phyloP scores from a whole-genome alignment of 2,797 vertebrate genomes.

The Pantherophis alleghaniensis region DNA sequence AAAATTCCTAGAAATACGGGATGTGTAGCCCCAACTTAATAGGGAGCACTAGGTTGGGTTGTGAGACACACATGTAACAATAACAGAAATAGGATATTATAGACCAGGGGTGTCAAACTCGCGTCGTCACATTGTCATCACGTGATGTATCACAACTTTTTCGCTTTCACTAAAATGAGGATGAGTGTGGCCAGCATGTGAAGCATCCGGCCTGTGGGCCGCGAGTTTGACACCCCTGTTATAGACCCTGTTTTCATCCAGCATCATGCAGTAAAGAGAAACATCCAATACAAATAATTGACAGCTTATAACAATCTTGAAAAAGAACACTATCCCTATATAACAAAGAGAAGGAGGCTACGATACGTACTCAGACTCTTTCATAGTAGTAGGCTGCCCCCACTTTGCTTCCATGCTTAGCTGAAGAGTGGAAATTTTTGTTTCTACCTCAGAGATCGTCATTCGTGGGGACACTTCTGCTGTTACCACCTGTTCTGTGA shows the following conservation, averaged over 20 bases:
- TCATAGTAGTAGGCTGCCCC: conserved; percentile 2
- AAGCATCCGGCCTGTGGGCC: too few species aligned
- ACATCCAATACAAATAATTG: not conserved
- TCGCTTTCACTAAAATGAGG: too few species aligned
- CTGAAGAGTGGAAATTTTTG: conserved; percentile 82
- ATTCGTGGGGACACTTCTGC: conserved; percentile 54
- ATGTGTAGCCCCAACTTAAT: not conserved
- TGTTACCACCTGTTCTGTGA: not conserved
- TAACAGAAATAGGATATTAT: not conserved
- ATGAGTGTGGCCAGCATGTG: too few species aligned
- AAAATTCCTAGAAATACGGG: not conserved
- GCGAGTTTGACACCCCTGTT: not conserved
- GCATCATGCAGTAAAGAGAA: not conserved
- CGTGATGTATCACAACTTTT: too few species aligned
- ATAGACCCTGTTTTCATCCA: not conserved
- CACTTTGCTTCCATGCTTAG: conserved; percentile 69
- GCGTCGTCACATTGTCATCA: too few species aligned
- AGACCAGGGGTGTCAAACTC: too few species aligned
- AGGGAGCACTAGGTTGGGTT: not conserved
- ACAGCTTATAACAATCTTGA: not conserved
- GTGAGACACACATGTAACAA: not conserved
- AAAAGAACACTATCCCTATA: not conserved
- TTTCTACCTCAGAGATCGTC: conserved; percentile 75
- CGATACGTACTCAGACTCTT: conserved; percentile 56
- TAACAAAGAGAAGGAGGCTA: not conserved